Evolutionary conservation across 1,140 invertebrate genomes (phyloP), one percentile per base, ranked within the genome.

Genomic region (Drosophila lacteicornis): DNA sequence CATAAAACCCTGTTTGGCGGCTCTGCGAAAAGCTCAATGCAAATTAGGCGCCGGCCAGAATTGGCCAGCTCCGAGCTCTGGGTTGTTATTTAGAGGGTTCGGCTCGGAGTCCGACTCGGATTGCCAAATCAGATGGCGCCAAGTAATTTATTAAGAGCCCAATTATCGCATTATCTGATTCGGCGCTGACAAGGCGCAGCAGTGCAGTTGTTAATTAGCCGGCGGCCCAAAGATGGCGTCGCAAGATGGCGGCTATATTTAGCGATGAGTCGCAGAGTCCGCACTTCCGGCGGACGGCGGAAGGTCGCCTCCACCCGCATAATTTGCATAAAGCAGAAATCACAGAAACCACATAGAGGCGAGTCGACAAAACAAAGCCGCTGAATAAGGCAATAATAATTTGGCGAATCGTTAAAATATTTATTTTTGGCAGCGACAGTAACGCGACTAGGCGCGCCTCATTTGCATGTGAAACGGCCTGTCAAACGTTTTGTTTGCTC

Each of bases 101-200:
- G 42, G 57, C 33, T 45, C 6, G 27, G 27, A 40, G 55, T 59
- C 38, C 36, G 67, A 62, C 46, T 79, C 30, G 59, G 75, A 83
- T 78, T 78, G 73, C 66, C 49, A 75, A 88, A 65, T 68, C 50
- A 76, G 80, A 73, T 70, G 75, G 80, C 85, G 85, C 85, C 85
- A 90, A 90, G 85, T 90, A 84, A 84, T 88, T 88, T 90, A 88
- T 88, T 88, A 88, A 79, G 75, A 73, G 61, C 53, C 85, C 85
- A 90, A 88, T 90, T 88, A 88, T 90, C 80, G 68, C 68, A 81
- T 82, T 75, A 90, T 61, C 75, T 81, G 58, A 79, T 81, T 82
- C 69, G 55, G 40, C 66, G 84, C 58, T 81, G 85, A 88, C 85
- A 82, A 63, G 59, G 62, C 56, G 75, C 53, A 67, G 81, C 81